These are phyloP conservation scores for Metaphire vulgaris DNA, from an alignment of 1,140 invertebrate genomes.

Conservation along the genomic window DNA sequence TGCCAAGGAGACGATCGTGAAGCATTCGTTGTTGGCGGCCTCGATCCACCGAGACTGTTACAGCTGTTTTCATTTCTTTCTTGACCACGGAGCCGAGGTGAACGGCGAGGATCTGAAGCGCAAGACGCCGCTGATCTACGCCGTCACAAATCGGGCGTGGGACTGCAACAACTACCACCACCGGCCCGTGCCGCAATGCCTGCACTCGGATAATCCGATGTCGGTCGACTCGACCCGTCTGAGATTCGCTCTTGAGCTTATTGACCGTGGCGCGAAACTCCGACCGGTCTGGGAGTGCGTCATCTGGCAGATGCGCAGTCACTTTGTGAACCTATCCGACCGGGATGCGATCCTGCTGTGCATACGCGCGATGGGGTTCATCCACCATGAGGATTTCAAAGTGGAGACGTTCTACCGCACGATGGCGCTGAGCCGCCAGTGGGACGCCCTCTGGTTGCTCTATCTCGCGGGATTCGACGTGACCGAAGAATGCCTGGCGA, in stretches of 20 bases:
- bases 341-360: slow-evolving; percentile 10
- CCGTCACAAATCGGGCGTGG: slow-evolving; percentile 24
- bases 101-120: slow-evolving; percentile 14
- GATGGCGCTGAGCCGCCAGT: slow-evolving; percentile 16
- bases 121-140: slow-evolving; percentile 23
- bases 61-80: slow-evolving; percentile 17
- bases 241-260: slow-evolving; percentile 12
- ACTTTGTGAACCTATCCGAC: slow-evolving; percentile 13
- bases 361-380: slow-evolving; percentile 25
- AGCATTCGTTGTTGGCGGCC: slow-evolving; percentile 20
- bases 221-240: slow-evolving; percentile 17
- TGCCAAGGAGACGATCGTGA: slow-evolving; percentile 3
- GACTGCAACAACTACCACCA: slow-evolving; percentile 21
- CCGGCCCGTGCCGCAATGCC: slow-evolving; percentile 7
- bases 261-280: slow-evolving; percentile 7
- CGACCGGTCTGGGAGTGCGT: slow-evolving; percentile 20
- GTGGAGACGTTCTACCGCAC: slow-evolving; percentile 27
- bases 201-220: slow-evolving; percentile 15
- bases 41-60: slow-evolving; percentile 24
- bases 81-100: slow-evolving; percentile 12
- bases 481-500: slow-evolving; percentile 10
- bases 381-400: slow-evolving; percentile 21
- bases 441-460: slow-evolving; percentile 21
- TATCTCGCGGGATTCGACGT: slow-evolving; percentile 9
- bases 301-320: slow-evolving; percentile 25